A percentile compares a stretch with the other conserved stretches of the same genome.
These are phyloP conservation scores for Aelia acuminata DNA, from an alignment of 2,888 invertebrate species.

Conservation along the genomic window DNA sequence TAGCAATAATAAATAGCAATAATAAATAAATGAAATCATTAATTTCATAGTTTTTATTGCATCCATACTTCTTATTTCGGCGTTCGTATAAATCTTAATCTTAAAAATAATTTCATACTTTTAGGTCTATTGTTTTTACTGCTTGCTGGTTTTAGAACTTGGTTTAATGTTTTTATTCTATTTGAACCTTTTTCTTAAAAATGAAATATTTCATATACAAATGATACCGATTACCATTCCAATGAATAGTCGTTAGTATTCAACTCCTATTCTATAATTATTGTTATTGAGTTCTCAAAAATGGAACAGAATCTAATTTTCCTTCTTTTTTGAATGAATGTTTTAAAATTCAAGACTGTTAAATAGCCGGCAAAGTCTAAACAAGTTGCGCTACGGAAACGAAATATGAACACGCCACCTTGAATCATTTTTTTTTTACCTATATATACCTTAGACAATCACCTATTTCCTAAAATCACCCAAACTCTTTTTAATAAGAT, in stretches of 20 bases:
- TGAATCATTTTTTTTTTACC: neutral
- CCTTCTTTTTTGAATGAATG: neutral
- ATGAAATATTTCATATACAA: no score
- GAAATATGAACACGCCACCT: neutral
- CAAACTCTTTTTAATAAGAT: neutral
- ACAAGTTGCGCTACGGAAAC: neutral
- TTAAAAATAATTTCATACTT: no score
- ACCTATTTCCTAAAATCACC: neutral
- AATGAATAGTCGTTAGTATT: neutral
- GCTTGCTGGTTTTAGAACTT: no score
- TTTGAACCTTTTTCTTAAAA: no score
- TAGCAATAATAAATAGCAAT: no score
- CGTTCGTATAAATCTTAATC: no score
- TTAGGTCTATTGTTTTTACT: no score
- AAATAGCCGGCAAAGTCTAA: neutral
- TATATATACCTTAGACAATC: neutral
- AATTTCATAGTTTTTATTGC: no score
- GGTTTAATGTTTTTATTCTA: no score
- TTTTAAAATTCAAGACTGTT: neutral
- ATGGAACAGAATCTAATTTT: neutral
- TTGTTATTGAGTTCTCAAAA: neutral
- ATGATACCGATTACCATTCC: neutral
- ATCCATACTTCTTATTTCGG: no score
- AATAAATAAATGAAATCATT: no score
- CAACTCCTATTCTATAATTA: neutral